phyloP scores from a whole-genome alignment of 2,113 vertebrate genomes.

The Eleginops maclovinus region DNA sequence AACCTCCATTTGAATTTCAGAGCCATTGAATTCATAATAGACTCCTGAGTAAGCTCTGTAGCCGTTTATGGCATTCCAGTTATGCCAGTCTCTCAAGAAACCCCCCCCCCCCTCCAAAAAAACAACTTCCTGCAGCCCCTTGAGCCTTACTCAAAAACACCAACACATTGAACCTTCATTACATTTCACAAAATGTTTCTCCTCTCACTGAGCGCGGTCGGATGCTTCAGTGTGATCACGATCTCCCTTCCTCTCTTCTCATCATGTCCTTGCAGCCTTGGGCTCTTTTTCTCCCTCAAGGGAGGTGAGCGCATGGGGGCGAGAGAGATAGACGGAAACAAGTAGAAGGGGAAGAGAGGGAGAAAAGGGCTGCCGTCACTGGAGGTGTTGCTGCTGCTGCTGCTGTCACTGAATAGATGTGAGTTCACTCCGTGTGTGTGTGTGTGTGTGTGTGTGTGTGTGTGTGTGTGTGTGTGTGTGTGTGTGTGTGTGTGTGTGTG shows the following conservation, averaged over 20 bases:
- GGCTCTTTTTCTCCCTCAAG: conserved; percentile 46
- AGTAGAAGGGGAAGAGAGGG: conserved; percentile 26
- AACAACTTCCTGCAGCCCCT: conserved; percentile 33
- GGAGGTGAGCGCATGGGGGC: conserved; percentile 48
- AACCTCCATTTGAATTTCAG: conserved; percentile 68
- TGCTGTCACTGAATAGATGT: conserved; percentile 72
- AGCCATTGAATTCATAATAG: conserved; percentile 68
- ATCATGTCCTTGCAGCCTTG: conserved; percentile 52
- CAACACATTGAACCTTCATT: not conserved
- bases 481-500: too few relatives aligned
- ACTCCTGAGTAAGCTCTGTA: conserved; percentile 64
- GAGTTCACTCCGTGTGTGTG: conserved; percentile 62
- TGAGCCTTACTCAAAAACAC: conserved; percentile 3
- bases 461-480: conserved; percentile 7
- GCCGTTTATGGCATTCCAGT: conserved; percentile 63
- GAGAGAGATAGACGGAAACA: conserved; percentile 37
- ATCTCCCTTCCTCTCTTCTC: conserved; percentile 30
- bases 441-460: conserved; percentile 11
- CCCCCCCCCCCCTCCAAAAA: not conserved
- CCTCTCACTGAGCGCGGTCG: conserved; percentile 13
- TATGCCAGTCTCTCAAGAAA: conserved; percentile 42
- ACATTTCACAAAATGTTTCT: not conserved
- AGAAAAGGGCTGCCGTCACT: conserved; percentile 62
- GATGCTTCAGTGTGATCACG: conserved; percentile 52
- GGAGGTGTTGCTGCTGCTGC: conserved; percentile 58